phyloP scores from a whole-genome alignment of 1,140 invertebrate genomes.

The Drosophila nannoptera region DNA sequence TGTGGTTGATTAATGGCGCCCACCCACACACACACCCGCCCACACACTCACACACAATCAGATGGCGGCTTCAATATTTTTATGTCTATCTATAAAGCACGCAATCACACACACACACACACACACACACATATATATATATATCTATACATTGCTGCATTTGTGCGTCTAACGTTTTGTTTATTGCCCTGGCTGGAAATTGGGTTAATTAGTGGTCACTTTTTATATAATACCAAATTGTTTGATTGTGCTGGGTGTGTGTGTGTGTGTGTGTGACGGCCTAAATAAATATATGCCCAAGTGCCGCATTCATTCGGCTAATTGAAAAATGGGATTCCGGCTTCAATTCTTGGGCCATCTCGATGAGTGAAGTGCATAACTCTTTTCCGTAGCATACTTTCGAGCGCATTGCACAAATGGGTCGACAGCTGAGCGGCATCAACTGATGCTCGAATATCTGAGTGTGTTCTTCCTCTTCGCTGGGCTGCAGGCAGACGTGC shows the following conservation, averaged over 20 bases:
- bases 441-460: too few relatives aligned
- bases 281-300: background rate
- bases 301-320: background rate
- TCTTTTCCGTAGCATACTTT: background rate
- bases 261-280: background rate
- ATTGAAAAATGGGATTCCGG: background rate
- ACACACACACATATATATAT: background rate
- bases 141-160: constrained; percentile 14
- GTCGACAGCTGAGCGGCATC: background rate
- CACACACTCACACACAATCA: background rate
- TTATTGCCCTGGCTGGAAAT: constrained; percentile 48
- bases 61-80: background rate
- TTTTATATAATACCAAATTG: constrained; percentile 53
- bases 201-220: constrained; percentile 74
- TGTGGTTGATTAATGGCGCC: constrained; percentile 24
- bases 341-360: background rate
- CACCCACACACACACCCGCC: constrained; percentile 3
- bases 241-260: constrained; percentile 28
- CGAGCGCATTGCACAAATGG: background rate
- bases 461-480: too few relatives aligned
- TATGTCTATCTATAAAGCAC: constrained; percentile 12
- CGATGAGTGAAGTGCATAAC: too few relatives aligned
- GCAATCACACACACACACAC: background rate
- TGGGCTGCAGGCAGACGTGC: too few relatives aligned
- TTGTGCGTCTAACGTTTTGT: constrained; percentile 32